phyloP scores from a whole-genome alignment of 2,113 vertebrate species.

The Syrmaticus mikado region DNA sequence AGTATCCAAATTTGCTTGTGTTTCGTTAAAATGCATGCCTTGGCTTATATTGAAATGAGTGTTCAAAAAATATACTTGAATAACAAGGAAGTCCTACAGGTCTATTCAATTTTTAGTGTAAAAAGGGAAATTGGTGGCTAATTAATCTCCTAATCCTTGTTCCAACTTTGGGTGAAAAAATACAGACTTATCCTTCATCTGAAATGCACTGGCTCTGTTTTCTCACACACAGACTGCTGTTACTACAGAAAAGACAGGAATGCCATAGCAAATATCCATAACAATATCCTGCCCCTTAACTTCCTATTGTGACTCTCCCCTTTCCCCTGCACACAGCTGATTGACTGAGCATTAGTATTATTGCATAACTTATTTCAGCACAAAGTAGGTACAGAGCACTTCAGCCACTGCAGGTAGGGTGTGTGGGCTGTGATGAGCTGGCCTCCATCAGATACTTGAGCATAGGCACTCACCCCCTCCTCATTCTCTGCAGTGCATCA shows the following conservation, averaged over 20 bases:
- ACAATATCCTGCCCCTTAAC: background rate
- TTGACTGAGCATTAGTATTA: background rate
- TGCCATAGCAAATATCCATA: background rate
- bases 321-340: background rate
- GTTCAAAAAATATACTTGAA: background rate
- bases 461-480: background rate
- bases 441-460: background rate
- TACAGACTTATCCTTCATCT: accelerated
- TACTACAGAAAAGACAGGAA: background rate
- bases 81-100: background rate
- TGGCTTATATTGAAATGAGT: background rate
- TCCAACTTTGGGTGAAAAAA: background rate
- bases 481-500: background rate
- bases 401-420: background rate
- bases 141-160: background rate
- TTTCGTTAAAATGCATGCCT: background rate
- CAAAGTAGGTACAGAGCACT: background rate
- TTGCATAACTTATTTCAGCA: background rate
- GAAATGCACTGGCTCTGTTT: background rate
- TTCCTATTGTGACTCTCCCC: background rate
- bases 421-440: background rate
- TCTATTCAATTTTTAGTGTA: background rate
- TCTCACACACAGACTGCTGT: background rate
- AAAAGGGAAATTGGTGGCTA: background rate
- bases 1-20: background rate